Base-by-base conservation (phyloP, 2,888 invertebrate species). In the Emmelina monodactyla region DNA sequence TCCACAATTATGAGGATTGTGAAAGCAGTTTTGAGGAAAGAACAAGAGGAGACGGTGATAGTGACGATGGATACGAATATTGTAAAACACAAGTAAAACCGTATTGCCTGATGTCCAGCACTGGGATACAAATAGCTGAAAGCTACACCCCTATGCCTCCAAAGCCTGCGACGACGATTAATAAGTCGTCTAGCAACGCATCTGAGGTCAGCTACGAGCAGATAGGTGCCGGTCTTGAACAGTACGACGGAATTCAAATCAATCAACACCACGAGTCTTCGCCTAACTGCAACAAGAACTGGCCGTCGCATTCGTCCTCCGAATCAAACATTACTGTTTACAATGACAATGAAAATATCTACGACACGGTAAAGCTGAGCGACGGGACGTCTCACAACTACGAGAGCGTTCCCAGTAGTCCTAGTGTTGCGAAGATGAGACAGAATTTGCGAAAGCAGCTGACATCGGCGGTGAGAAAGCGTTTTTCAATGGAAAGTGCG, bases 311-410 rank as follows among this genome's bases (percentile, higher is more conserved):
- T 51, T 78, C 76, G 1, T 63, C 67, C 37, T 58, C 65, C 22
- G 72, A 58, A 2, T 58, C 72, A 0, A 78, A 78, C 38, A 75
- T 72, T 43, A 62, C 62, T 1, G 61, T 60, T 1, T 78, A 79
- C 46, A 78, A 72, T 42, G 79, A 78, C 22, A 76, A 67, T 13
- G 85, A 85, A 43, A 85, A 85, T 46, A 85, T 86, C 42, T 85
- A 86, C 46, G 85, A 85, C 41, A 84, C 84, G 1, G 85, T 85
- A 39, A 85, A 84, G 48, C 82, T 83, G 30, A 60, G 62, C 1
- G 83, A 83, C 35, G 72, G 62, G 0, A 57, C 56, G 1, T 80
- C 83, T 0, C 83, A 84, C 51, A 82, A 84, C 44, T 86, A 86
- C 53, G 86, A 86, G 49, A 84, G 84, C 29, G 81, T 81, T 45